Evolutionary conservation across 2,113 vertebrate genomes (phyloP), one percentile per base, ranked within the genome.

Genomic region (Rhinolophus sinicus): DNA sequence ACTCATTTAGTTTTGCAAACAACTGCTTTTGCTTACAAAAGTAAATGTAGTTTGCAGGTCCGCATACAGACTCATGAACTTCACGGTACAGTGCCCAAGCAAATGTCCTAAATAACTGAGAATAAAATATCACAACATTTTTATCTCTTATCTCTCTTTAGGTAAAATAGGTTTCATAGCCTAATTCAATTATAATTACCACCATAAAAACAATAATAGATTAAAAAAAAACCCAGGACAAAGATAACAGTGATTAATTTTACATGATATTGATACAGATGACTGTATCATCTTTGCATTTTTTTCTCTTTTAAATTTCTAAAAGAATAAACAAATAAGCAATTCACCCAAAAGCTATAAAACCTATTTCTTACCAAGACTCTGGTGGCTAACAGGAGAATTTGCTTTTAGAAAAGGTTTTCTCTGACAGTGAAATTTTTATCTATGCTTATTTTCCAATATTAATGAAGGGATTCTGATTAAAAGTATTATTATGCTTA

Each of bases 1-100:
- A 75, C 72, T 85, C 28, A 56, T 65, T 77, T 84, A 86, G 30
- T 56, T 93, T 95, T 69, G 6, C 56, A 93, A 92, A 78, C 30
- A 90, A 60, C 0, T 56, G 26, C 62, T 83, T 80, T 72, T 93
- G 28, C 90, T 85, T 64, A 75, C 64, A 22, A 75, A 91, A 93
- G 64, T 91, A 96, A 95, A 88, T 83, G 2, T 58, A 76, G 77
- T 47, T 85, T 62, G 21, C 9, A 52, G 22, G 19, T 47, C 12
- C 62, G 88, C 22, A 75, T 26, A 77, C 12, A 92, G 22, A 38
- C 24, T 81, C 44, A 87, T 40, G 94, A 86, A 83, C 52, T 87
- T 82, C 19, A 33, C n/a, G 8, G n/a, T 50, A 72, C 21, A 69
- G 50, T 70, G 40, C 24, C 62, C 56, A 77, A 69, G 12, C 50